phyloP scores from a whole-genome alignment of 2,888 invertebrate genomes.

The Adelphocoris suturalis region DNA sequence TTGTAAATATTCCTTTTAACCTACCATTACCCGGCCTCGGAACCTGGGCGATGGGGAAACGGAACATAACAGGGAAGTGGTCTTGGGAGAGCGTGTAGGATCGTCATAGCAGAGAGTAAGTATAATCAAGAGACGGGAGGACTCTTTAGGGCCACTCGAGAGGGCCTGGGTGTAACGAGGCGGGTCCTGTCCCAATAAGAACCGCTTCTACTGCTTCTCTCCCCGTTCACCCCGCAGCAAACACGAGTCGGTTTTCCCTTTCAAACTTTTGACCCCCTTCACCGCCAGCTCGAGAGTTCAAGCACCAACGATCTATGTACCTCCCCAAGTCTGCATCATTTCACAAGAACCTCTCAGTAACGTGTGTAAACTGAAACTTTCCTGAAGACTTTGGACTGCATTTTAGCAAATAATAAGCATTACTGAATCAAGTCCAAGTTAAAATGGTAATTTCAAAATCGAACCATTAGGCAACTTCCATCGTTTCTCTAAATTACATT shows the following conservation, averaged over 20 bases:
- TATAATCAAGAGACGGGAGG: slow-evolving; percentile 63
- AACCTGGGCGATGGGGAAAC: slow-evolving; percentile 4
- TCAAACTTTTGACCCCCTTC: slow-evolving; percentile 54
- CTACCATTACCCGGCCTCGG: slow-evolving; percentile 63
- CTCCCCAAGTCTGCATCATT: too few relatives aligned
- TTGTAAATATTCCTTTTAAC: slow-evolving; percentile 64
- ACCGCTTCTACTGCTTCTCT: slow-evolving; percentile 24
- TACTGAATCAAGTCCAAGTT: too few relatives aligned
- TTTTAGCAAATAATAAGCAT: too few relatives aligned
- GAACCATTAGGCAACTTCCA: too few relatives aligned
- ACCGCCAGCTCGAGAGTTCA: slow-evolving; percentile 6
- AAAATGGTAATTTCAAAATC: too few relatives aligned
- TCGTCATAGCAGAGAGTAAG: slow-evolving; percentile 64
- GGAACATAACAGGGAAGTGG: slow-evolving; percentile 59
- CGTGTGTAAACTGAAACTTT: neutral
- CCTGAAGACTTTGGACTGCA: too few relatives aligned
- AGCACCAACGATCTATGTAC: neutral
- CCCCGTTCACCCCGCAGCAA: neutral
- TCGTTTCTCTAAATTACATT: too few relatives aligned
- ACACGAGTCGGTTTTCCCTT: slow-evolving; percentile 42
- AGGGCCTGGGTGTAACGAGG: slow-evolving; percentile 49
- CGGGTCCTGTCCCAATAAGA: slow-evolving; percentile 63
- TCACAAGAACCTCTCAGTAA: too few relatives aligned
- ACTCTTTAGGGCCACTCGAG: slow-evolving; percentile 57
- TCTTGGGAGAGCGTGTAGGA: slow-evolving; percentile 61